Evolutionary conservation across 2,113 vertebrate species (phyloP).

Genomic region (Cyprinus carpio): DNA sequence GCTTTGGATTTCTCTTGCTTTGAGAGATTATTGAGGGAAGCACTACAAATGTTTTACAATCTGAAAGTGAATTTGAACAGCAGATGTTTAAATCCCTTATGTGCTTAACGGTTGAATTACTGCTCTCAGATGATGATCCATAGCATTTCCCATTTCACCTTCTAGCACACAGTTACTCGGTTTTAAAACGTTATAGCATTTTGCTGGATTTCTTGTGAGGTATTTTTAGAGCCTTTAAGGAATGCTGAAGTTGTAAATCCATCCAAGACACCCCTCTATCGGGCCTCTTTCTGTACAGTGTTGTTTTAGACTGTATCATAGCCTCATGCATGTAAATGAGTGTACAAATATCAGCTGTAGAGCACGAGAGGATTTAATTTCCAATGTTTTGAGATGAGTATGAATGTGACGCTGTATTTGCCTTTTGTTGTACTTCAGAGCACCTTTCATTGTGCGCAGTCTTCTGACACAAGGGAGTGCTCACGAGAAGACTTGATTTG

Average conservation of each 20-base stretch:
- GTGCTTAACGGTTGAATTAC: not conserved
- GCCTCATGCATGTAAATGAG: slow-evolving; percentile 88
- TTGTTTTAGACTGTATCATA: slow-evolving; percentile 74
- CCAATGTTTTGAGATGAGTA: slow-evolving; percentile 19
- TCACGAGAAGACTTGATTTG: slow-evolving; percentile 75
- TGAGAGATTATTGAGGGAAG: not conserved
- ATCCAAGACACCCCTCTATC: slow-evolving; percentile 68
- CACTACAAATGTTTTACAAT: slow-evolving; percentile 1
- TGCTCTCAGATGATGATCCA: not conserved
- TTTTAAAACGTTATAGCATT: not conserved
- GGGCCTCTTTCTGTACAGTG: slow-evolving; percentile 85
- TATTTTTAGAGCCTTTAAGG: slow-evolving; percentile 22
- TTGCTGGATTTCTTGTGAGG: slow-evolving; percentile 2
- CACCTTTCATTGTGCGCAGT: not conserved
- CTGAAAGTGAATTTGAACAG: not conserved
- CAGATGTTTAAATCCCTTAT: not conserved
- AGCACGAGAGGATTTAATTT: slow-evolving; percentile 61
- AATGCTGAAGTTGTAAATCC: slow-evolving; percentile 57
- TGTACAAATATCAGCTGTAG: slow-evolving; percentile 94
- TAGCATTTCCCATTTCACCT: not conserved
- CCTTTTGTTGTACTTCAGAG: slow-evolving; percentile 38
- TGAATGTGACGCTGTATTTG: slow-evolving; percentile 20
- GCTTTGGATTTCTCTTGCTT: not conserved
- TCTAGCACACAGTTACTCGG: not conserved
- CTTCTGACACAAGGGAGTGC: slow-evolving; percentile 60